Percentiles rank a stretch among this genome's conserved stretches.
phyloP scores from a whole-genome alignment of 2,888 invertebrate genomes.

The Platypus cylindrus region DNA sequence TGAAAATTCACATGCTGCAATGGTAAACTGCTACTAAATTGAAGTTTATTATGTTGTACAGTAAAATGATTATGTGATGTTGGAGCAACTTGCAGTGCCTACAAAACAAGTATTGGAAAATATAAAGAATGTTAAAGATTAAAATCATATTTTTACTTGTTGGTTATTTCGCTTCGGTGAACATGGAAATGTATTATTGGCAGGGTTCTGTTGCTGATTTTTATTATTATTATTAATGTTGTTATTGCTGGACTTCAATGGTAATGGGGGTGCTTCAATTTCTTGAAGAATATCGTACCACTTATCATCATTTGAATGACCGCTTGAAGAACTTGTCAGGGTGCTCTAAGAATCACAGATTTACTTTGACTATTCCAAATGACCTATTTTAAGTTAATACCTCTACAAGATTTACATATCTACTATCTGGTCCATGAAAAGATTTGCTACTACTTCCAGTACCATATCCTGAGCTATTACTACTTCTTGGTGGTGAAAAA shows the following conservation, averaged over 20 bases:
- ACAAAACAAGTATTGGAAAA: too few relatives aligned
- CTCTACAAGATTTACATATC: constrained; percentile 33
- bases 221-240: constrained; percentile 27
- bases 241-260: constrained; percentile 25
- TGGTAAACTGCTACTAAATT: constrained; percentile 36
- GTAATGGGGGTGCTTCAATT: constrained; percentile 42
- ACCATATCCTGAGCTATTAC: constrained; percentile 72
- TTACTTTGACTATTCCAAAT: not conserved
- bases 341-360: constrained; percentile 37
- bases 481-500: constrained; percentile 62
- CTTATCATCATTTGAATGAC: constrained; percentile 51
- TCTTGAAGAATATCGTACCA: constrained; percentile 47
- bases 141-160: too few relatives aligned
- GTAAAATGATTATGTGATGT: constrained; percentile 30
- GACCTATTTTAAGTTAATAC: constrained; percentile 19
- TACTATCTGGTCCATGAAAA: constrained; percentile 27
- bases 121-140: too few relatives aligned
- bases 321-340: constrained; percentile 49
- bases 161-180: constrained; percentile 32
- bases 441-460: constrained; percentile 52
- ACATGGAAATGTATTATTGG: constrained; percentile 31
- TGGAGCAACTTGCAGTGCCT: constrained; percentile 20
- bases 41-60: constrained; percentile 33
- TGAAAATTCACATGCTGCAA: constrained; percentile 33
- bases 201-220: constrained; percentile 16